A percentile compares a stretch with the other conserved stretches of the same genome.
These are phyloP conservation scores for Nycteola revayana DNA, from an alignment of 2,888 invertebrate species.

Conservation along the genomic window DNA sequence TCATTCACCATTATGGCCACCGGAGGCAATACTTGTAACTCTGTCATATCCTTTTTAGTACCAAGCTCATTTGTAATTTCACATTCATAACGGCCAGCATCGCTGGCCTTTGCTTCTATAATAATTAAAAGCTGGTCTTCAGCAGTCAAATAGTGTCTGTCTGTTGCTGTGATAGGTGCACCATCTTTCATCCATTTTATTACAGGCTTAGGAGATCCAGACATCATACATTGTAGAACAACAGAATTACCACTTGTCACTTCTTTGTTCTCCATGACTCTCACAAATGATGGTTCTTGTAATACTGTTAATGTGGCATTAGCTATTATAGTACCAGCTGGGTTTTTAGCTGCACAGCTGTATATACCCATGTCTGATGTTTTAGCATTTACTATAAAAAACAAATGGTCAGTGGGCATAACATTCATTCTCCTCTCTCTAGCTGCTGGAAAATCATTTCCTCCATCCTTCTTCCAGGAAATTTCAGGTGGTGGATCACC, in stretches of 20 bases:
- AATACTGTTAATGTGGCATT: constrained; percentile 92
- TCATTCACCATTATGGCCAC: constrained; percentile 82
- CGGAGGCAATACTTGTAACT: constrained; percentile 86
- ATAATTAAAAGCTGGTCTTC: constrained; percentile 94
- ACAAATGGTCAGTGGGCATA: constrained; percentile 94
- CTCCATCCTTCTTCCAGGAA: constrained; percentile 95
- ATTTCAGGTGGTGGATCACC: constrained; percentile 95
- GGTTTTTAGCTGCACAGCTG: constrained; percentile 95
- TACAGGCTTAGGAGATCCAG: constrained; percentile 91
- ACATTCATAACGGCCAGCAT: constrained; percentile 95
- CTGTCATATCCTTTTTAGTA: constrained; percentile 86
- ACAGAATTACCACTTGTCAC: constrained; percentile 91
- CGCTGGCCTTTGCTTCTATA: constrained; percentile 87
- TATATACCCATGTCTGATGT: constrained; percentile 95
- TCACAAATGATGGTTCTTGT: constrained; percentile 93
- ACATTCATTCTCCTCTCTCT: constrained; percentile 96
- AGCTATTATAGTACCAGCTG: constrained; percentile 92
- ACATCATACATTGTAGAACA: constrained; percentile 93
- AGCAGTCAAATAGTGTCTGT: constrained; percentile 92
- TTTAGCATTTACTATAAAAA: constrained; percentile 96
- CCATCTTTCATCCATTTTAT: constrained; percentile 94
- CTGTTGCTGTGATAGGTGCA: constrained; percentile 85
- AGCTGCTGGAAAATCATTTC: constrained; percentile 96
- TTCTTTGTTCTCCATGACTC: constrained; percentile 93
- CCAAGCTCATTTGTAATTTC: constrained; percentile 94